Base-by-base conservation (phyloP, 2,888 invertebrate species). In the Eristalis pertinax region DNA sequence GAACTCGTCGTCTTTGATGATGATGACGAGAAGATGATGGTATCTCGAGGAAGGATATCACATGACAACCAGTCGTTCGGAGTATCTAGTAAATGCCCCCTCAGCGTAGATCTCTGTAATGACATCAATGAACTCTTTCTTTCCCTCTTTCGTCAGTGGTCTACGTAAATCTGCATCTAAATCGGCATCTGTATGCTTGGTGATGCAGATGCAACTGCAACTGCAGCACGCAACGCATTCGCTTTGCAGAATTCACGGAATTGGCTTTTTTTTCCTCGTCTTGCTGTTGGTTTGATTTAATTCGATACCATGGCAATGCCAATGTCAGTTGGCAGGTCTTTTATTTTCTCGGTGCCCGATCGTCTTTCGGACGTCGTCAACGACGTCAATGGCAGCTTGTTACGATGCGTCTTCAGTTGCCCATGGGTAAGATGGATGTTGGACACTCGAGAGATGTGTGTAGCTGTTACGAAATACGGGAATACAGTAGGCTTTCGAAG, bases 301-400 rank as follows among this genome's bases (percentile, higher is more conserved):
- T 84, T 84, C 65, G 84, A 84, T 84, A 78, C 78, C 73, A 70
- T 83, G 77, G 72, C 83, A 77, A 83, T 83, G 76, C 76, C 82
- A 82, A 72, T 76, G 72, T 62, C 82, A 82, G 75, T 74, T 50
- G 63, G 68, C 77, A 77, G 68, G 41, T 38, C 77, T 56, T 32
- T 73, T 60, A 50, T 50, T 50, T 50, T 50, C 50, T 50, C 19
- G 19, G 50, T 50, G 50, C 15, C 43, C 41, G 19, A 60, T 74
- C 64, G 50, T 50, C 50, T 50, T 50, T 50, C 50, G 50, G 50
- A 50, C 50, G 19, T 50, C 50, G 50, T 50, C 50, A 19, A 1
- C 58, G 24, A 24, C 24, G 58, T 60, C 26, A 15, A 5, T 24
- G 60, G 60, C 19, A 50, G 50, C 50, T 50, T 50, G 50, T 50